A percentile compares a stretch with the other conserved stretches of the same genome.
Conservation (phyloP, 2,797 vertebrate species). For the Gymnoscopelus braueri region DNA sequence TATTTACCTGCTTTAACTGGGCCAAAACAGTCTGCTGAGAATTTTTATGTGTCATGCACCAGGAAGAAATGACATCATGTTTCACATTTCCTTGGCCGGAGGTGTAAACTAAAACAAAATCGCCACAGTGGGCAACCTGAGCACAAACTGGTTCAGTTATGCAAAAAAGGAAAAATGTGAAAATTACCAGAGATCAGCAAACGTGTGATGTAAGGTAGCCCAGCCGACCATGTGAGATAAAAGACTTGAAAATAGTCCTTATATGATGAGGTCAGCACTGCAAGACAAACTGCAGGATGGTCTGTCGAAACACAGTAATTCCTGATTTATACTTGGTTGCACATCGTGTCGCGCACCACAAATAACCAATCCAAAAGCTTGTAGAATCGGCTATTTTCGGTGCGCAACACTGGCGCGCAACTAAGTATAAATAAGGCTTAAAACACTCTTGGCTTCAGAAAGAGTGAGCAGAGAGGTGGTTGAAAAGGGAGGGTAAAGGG, state of each 20-base stretch:
- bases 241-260: slow-evolving; percentile 56
- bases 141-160: slow-evolving; percentile 52
- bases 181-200: slow-evolving; percentile 64
- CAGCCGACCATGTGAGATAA: slow-evolving; percentile 53
- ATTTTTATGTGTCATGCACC: slow-evolving; percentile 21
- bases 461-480: slow-evolving; percentile 47
- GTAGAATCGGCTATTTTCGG: too few species aligned
- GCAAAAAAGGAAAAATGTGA: slow-evolving; percentile 50
- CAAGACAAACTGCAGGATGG: slow-evolving; percentile 62
- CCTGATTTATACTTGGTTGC: neutral
- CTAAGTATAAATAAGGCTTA: too few species aligned
- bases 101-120: slow-evolving; percentile 53
- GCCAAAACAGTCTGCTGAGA: slow-evolving; percentile 7
- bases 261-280: slow-evolving; percentile 64
- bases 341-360: too few species aligned
- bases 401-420: too few species aligned
- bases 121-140: slow-evolving; percentile 28
- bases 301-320: slow-evolving; percentile 32
- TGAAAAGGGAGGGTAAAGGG: slow-evolving; percentile 38
- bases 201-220: slow-evolving; percentile 55
- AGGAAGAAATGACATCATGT: slow-evolving; percentile 53
- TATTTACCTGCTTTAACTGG: slow-evolving; percentile 22
- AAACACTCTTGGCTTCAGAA: slow-evolving; percentile 46
- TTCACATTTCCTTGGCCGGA: slow-evolving; percentile 53
- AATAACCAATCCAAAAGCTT: too few species aligned